Evolutionary conservation across 1,140 invertebrate species (phyloP), one percentile per base, ranked within the genome.

Genomic region (Arctopsyche grandis): DNA sequence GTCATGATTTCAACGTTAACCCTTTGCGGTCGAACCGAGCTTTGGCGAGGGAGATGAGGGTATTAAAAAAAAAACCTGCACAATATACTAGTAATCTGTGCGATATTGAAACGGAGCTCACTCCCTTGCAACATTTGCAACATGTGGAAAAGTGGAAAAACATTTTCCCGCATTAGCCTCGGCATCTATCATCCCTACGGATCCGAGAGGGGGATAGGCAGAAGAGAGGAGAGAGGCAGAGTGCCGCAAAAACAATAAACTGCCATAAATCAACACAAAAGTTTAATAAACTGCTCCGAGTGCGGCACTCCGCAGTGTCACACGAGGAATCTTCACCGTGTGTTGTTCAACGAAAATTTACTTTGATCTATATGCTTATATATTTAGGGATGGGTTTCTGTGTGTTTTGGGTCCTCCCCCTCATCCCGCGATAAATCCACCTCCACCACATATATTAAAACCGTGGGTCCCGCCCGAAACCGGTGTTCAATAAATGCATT

Each of bases 211-310:
- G 21, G 69, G 60, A 66, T 21, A 19, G 9, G 24, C 24, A 12
- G 69, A 48, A 16, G 16, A n/a, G n/a, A 26, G 75, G 56, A 38
- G 9, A 10, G 16, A n/a, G 66, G 69, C 5, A 4, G 69, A 52
- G 71, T 58, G 44, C 75, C 80, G 81, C 81, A 81, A 83, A 83
- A 83, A 83, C 81, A 83, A 83, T 83, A 83, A 83, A 83, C 79
- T 83, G 81, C 78, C 81, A 81, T 83, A 83, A 83, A 83, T 83
- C 81, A 83, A 81, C 79, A 79, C 66, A 79, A 78, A 83, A 83
- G 79, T 83, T 81, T 83, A 83, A 83, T 83, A 83, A 83, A 83
- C 81, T 82, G 78, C 66, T 69, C 19, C 38, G 44, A 48, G 63
- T 69, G 76, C 43, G 60, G 22, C 38, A 58, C 52, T 75, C 29